These are phyloP conservation scores for Cacatua alba DNA, from an alignment of 2,113 vertebrate species.

Conservation along the genomic window DNA sequence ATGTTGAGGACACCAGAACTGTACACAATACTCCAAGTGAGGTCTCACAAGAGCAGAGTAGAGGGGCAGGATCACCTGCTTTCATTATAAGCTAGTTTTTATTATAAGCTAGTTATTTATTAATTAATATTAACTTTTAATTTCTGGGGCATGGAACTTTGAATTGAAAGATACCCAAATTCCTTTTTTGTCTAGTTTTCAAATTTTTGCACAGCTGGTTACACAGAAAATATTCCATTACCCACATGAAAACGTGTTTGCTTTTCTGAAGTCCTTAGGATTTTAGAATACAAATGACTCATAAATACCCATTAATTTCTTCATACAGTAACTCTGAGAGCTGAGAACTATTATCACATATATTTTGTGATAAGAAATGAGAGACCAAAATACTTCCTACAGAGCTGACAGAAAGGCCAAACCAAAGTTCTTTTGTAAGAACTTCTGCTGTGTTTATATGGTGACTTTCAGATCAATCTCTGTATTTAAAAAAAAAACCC, in stretches of 20 bases:
- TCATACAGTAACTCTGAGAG: background rate
- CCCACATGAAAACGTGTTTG: background rate
- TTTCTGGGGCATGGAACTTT: background rate
- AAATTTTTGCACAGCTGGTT: background rate
- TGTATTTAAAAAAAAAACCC: no score
- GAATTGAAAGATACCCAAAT: background rate
- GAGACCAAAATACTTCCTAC: background rate
- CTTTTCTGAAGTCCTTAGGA: background rate
- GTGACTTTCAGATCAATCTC: background rate
- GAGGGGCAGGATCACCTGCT: background rate
- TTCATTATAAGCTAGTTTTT: background rate
- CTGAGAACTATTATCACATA: background rate
- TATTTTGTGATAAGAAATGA: background rate
- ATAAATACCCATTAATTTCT: background rate
- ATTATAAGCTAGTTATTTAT: background rate
- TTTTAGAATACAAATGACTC: background rate
- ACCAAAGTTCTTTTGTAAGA: background rate
- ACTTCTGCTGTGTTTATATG: background rate
- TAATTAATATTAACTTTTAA: background rate
- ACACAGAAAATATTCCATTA: background rate
- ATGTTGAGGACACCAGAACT: no score
- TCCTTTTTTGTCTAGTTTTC: background rate
- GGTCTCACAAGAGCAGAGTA: no score
- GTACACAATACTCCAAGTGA: no score
- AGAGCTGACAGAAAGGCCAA: background rate